phyloP scores from a whole-genome alignment of 2,888 invertebrate genomes.

The Agrochola macilenta region DNA sequence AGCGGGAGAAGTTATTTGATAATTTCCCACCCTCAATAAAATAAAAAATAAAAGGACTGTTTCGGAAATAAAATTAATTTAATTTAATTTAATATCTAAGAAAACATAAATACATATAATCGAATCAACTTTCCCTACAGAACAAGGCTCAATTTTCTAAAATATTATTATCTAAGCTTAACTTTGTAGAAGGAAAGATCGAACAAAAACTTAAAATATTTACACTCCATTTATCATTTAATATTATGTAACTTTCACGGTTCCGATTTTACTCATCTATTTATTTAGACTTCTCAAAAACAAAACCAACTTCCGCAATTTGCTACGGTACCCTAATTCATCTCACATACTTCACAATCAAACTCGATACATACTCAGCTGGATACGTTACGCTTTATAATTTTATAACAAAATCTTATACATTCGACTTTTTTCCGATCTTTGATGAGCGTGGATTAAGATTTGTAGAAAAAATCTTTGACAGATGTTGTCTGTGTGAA shows the following conservation, averaged over 20 bases:
- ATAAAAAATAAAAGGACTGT: too few relatives aligned
- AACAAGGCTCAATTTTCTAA: too few relatives aligned
- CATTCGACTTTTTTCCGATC: slow-evolving; percentile 77
- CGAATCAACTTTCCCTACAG: neutral
- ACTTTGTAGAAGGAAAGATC: neutral
- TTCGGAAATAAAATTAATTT: neutral
- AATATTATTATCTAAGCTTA: neutral
- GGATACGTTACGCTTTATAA: slow-evolving; percentile 79
- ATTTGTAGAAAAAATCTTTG: slow-evolving; percentile 67
- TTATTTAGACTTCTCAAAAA: neutral
- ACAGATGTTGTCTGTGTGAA: slow-evolving; percentile 73
- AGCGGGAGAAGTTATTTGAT: too few relatives aligned
- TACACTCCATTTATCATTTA: neutral
- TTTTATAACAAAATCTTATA: slow-evolving; percentile 78
- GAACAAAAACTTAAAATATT: neutral
- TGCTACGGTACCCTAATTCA: slow-evolving; percentile 65
- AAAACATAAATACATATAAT: neutral
- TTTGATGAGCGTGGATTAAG: slow-evolving; percentile 79
- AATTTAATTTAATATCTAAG: neutral
- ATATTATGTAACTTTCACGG: neutral
- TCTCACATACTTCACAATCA: slow-evolving; percentile 71
- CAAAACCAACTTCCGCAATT: neutral
- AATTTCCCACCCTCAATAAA: too few relatives aligned
- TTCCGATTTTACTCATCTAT: neutral
- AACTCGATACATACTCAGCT: slow-evolving; percentile 81